These are phyloP conservation scores for Endotricha flammealis DNA, from an alignment of 2,888 invertebrate genomes.

Conservation along the genomic window DNA sequence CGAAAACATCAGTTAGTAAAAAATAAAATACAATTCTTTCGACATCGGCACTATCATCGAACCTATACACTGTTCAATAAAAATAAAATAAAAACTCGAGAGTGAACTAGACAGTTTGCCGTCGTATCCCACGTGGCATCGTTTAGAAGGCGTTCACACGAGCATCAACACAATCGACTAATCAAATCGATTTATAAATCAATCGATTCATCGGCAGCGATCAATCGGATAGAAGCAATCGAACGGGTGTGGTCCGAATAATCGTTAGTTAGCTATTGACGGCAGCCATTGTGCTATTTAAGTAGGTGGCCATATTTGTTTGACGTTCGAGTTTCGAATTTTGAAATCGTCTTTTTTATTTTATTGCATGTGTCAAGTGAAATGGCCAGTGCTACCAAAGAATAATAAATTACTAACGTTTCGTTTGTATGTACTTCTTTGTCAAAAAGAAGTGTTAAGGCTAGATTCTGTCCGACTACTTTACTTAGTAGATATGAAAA, in stretches of 20 bases:
- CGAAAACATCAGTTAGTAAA: too few species aligned
- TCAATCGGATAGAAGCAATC: slow-evolving; percentile 23
- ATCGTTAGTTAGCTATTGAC: slow-evolving; percentile 31
- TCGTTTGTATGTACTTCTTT: too few species aligned
- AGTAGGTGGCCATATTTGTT: slow-evolving; percentile 1
- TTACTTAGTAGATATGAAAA: too few species aligned
- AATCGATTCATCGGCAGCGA: slow-evolving; percentile 31
- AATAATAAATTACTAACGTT: too few species aligned
- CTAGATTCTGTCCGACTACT: too few species aligned
- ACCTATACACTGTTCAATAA: too few species aligned
- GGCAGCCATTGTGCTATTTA: slow-evolving; percentile 12
- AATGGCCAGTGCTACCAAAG: too few species aligned
- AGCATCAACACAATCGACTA: slow-evolving; percentile 20
- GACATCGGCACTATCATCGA: too few species aligned
- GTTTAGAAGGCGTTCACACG: slow-evolving; percentile 4
- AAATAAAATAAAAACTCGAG: too few species aligned
- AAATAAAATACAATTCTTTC: too few species aligned
- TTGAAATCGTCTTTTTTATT: background rate
- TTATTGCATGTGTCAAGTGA: too few species aligned
- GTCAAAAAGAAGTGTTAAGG: too few species aligned
- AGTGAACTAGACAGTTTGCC: background rate
- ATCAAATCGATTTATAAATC: slow-evolving; percentile 35
- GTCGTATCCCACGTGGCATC: background rate
- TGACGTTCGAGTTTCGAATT: background rate
- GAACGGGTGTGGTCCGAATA: slow-evolving; percentile 34